These are phyloP conservation scores for Hydractinia echinata DNA, from an alignment of 30 jellyfish, hydroid and myxozoan species.

Conservation along the genomic window DNA sequence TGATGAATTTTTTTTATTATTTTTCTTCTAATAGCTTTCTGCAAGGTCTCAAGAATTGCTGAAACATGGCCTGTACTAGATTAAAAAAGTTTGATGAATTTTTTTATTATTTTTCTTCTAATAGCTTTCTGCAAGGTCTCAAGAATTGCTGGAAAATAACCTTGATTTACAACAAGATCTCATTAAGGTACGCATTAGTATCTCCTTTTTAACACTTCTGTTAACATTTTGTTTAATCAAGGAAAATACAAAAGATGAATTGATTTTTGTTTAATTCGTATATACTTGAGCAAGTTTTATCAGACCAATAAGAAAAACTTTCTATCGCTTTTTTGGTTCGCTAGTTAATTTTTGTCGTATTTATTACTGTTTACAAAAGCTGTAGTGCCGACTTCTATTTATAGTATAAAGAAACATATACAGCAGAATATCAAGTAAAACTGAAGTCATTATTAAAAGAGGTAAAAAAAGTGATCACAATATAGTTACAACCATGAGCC, in stretches of 20 bases:
- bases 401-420: conserved; percentile 23
- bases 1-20: neutral
- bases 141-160: conserved; percentile 1
- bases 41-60: conserved; percentile 19
- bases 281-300: too few species aligned
- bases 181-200: neutral
- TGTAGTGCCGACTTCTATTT: neutral
- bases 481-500: too few species aligned
- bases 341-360: neutral
- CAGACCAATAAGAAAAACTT: too few species aligned
- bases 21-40: neutral
- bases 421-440: neutral
- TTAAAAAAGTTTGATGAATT: neutral
- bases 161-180: conserved; percentile 26
- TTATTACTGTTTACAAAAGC: neutral
- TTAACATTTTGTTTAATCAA: too few species aligned
- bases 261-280: too few species aligned
- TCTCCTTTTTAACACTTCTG: too few species aligned
- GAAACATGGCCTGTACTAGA: too few species aligned
- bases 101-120: neutral
- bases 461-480: too few species aligned
- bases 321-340: neutral
- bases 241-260: too few species aligned
- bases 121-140: conserved; percentile 23
- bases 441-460: conserved; percentile 19